A percentile compares a stretch with the other conserved stretches of the same genome.
Evolutionary conservation across 2,888 invertebrate species (phyloP).

Genomic region (Ichneumon xanthorius): DNA sequence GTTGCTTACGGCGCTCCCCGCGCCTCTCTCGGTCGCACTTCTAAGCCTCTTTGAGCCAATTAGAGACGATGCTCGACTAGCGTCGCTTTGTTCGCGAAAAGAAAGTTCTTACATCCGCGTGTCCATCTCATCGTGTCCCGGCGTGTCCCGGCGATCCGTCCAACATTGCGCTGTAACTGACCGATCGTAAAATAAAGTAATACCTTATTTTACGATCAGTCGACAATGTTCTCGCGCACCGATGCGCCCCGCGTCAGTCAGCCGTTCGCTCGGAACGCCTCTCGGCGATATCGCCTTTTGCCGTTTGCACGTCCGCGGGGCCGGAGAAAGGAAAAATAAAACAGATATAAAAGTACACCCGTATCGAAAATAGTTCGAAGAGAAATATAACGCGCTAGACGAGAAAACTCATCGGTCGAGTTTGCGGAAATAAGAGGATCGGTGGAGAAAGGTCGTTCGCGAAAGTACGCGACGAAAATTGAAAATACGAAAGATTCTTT

Average conservation of each 20-base stretch:
- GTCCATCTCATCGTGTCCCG: not conserved
- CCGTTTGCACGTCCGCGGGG: slow-evolving; percentile 23
- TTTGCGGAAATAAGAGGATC: not conserved
- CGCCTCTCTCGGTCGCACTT: not conserved
- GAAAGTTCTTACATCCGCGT: not conserved
- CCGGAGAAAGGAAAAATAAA: slow-evolving; percentile 18
- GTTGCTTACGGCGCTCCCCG: not conserved
- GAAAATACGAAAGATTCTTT: slow-evolving; percentile 39
- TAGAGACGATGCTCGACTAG: not conserved
- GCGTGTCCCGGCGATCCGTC: not conserved
- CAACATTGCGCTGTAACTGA: not conserved
- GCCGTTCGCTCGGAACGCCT: slow-evolving; percentile 8
- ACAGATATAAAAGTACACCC: not conserved
- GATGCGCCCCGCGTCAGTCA: slow-evolving; percentile 14
- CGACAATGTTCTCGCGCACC: slow-evolving; percentile 7
- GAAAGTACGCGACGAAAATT: slow-evolving; percentile 22
- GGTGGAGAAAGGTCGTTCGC: slow-evolving; percentile 17
- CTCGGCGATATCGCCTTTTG: slow-evolving; percentile 50
- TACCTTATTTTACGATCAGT: slow-evolving; percentile 30
- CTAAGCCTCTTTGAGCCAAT: not conserved
- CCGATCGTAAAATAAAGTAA: slow-evolving; percentile 18
- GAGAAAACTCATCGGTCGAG: slow-evolving; percentile 10
- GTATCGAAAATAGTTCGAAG: slow-evolving; percentile 14
- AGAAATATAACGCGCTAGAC: slow-evolving; percentile 9
- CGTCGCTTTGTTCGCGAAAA: not conserved